Conservation (phyloP, 2,113 vertebrate species). For the Sylvietta virens region DNA sequence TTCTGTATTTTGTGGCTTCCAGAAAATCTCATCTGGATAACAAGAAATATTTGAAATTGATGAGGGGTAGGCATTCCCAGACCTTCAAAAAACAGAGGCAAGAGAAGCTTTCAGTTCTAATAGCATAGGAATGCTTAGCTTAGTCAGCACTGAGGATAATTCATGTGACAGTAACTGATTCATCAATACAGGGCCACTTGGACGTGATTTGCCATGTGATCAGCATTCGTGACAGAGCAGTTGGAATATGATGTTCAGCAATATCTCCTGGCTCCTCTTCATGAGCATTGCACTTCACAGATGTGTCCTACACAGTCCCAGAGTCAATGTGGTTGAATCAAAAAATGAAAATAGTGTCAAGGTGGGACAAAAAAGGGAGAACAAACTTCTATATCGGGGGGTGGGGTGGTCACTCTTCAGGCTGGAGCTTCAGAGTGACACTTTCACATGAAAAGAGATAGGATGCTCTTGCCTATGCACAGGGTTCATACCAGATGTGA, state of each 20-base stretch:
- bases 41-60: not conserved
- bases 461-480: not conserved
- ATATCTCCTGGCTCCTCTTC: not conserved
- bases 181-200: not conserved
- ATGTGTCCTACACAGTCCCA: not conserved
- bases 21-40: not conserved
- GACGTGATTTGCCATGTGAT: not conserved
- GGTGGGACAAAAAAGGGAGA: not conserved
- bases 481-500: not conserved
- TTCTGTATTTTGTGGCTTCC: not conserved
- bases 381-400: not conserved
- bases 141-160: not conserved
- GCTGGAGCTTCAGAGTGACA: not conserved
- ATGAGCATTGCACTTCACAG: not conserved
- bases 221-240: not conserved
- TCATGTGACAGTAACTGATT: not conserved
- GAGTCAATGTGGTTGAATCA: not conserved
- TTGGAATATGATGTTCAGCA: not conserved
- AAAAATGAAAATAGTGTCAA: not conserved
- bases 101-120: not conserved
- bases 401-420: not conserved
- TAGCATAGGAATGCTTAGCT: not conserved
- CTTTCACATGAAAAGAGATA: not conserved
- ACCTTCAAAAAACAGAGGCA: not conserved
- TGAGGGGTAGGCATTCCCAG: not conserved